Percentiles rank a stretch among this genome's conserved stretches.
Conservation (phyloP, 2,797 vertebrate species). For the Gymnodraco acuticeps region DNA sequence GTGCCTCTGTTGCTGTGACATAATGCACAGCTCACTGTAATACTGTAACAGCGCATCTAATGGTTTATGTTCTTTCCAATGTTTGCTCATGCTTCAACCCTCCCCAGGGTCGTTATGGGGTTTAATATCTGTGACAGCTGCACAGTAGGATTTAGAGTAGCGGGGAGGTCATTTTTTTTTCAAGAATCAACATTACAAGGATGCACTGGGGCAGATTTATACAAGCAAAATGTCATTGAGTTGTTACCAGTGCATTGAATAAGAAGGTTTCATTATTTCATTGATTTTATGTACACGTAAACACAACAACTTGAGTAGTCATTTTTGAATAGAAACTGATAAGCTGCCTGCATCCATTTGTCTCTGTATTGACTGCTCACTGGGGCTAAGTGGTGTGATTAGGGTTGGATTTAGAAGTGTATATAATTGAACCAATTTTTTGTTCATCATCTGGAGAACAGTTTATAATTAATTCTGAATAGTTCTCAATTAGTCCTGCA, state of each 20-base stretch:
- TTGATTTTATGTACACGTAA: slow-evolving; percentile 10
- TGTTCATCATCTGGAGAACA: slow-evolving; percentile 57
- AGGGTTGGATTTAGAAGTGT: slow-evolving; percentile 61
- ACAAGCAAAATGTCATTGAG: slow-evolving; percentile 9
- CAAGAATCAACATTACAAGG: slow-evolving; percentile 26
- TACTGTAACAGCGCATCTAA: slow-evolving; percentile 48
- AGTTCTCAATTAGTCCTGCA: slow-evolving; percentile 63
- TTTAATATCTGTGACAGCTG: slow-evolving; percentile 56
- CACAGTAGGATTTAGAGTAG: slow-evolving; percentile 60
- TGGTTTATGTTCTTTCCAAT: slow-evolving; percentile 62
- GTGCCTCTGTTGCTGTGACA: slow-evolving; percentile 19
- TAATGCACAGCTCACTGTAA: slow-evolving; percentile 36
- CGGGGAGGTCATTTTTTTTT: slow-evolving; percentile 47
- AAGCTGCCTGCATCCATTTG: slow-evolving; percentile 33
- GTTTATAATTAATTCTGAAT: slow-evolving; percentile 73
- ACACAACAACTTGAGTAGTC: slow-evolving; percentile 10
- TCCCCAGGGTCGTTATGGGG: slow-evolving; percentile 58
- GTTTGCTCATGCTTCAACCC: slow-evolving; percentile 52
- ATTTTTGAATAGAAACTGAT: slow-evolving; percentile 36
- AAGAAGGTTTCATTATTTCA: not conserved
- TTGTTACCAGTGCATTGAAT: not conserved
- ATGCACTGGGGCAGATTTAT: slow-evolving; percentile 10
- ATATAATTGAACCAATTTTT: slow-evolving; percentile 60
- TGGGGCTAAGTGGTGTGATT: slow-evolving; percentile 59
- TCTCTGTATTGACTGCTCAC: slow-evolving; percentile 47